Evolutionary conservation across 1,140 invertebrate species (phyloP), one percentile per base, ranked within the genome.

Genomic region (Melanaphis sacchari): DNA sequence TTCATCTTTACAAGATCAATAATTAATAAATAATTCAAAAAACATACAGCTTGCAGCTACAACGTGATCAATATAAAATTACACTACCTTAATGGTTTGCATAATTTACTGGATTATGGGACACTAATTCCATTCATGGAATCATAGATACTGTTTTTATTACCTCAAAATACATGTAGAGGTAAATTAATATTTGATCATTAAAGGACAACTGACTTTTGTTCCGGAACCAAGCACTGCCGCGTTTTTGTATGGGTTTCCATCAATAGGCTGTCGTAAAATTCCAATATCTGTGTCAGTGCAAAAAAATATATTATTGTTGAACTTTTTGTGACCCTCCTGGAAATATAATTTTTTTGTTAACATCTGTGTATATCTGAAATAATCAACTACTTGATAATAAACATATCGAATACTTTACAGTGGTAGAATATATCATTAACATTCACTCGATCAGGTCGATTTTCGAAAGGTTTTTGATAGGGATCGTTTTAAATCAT

Each of bases 211-310:
- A n/a, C 52, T n/a, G 43, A 88, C 90, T 91, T 91, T 91, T 76
- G 59, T 41, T n/a, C 52, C 40, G n/a, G 90, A 91, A 31, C 40
- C 59, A 7, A 43, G 24, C 31, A 91, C 31, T 1, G 90, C 90
- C 1, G 36, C 54, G 31, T 36, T 41, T 41, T 40, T 43, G 9
- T 76, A 81, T 18, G 90, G 90, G 22, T 91, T 91, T 11, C 90
- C 90, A 76, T 91, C 90, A 9, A 91, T 41, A 26, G 90, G 90
- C 40, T 76, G 90, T 7, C 90, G 54, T 43, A 91, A 46, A 18
- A 91, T 43, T 6, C 90, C 90, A 36, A 91, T 91, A 36, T 43
- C 59, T n/a, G 38, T 91, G 40, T 91, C 59, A 26, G 15, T 91
- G 54, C 90, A 59, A 91, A 91, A 91, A 18, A 66, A n/a, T 36